Evolutionary conservation across 2,888 invertebrate genomes (phyloP), one percentile per base, ranked within the genome.

Genomic region (Tachina lurida): DNA sequence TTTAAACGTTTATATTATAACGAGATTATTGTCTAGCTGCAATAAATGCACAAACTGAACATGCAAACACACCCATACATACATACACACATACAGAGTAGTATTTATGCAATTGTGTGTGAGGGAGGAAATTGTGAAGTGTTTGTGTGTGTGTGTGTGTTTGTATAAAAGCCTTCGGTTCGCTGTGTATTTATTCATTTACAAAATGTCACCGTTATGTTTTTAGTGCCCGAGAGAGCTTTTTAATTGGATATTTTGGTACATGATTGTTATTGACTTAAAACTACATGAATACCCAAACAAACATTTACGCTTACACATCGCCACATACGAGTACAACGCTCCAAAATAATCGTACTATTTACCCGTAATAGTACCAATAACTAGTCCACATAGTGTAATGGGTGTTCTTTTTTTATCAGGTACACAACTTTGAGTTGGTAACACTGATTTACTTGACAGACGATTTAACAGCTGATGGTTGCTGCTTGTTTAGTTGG

Each of bases 241-340:
- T 83, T 86, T 86, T 86, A 83, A 86, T 83, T 86, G 83, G 83
- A 82, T 67, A 75, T 82, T 85, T 85, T 78, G 73, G 73, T 73
- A 68, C 73, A 78, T 62, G 77, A 83, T 83, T 78, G 73, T 60
- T 78, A 73, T 83, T 83, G 83, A 83, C 83, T 83, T 60, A 60
- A 73, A 77, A 73, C 73, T 60, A 60, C 58, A 67, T 60, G 60
- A 63, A 56, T 63, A 63, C 65, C 39, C 62, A 76, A 75, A 68
- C 62, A 75, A 67, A 22, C 56, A 39, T 31, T 10, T 39, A 10
- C 41, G 8, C 39, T 49, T 17, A 78, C 39, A 67, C 19, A 49
- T 45, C 22, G 60, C 10, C n/a, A 56, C 2, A 47, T 17, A 31
- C n/a, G n/a, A n/a, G n/a, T n/a, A n/a, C 3, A 31, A 43, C 67